Percentiles rank a stretch among this genome's conserved stretches.
Evolutionary conservation across 2,888 invertebrate species (phyloP).

Genomic region (Drosophila meridionalis): DNA sequence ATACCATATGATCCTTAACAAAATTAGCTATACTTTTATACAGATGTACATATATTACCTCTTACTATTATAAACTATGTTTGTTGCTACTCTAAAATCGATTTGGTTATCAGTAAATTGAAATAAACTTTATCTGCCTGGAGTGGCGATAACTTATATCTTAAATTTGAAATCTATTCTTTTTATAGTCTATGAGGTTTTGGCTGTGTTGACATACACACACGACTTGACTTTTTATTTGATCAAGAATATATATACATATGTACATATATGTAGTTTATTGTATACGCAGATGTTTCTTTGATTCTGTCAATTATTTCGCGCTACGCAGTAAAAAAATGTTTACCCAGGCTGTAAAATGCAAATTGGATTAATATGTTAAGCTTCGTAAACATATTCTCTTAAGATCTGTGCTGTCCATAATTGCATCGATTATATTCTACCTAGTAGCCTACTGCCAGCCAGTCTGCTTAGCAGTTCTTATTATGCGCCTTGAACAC

Average conservation of each 20-base stretch:
- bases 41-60: neutral
- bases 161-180: neutral
- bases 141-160: neutral
- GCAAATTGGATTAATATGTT: conserved; percentile 6
- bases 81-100: neutral
- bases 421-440: conserved; percentile 4
- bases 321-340: neutral
- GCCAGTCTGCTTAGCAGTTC: neutral
- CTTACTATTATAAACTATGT: neutral
- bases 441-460: neutral
- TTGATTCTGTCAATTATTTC: neutral
- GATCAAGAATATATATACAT: neutral
- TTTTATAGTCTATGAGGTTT: neutral
- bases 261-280: neutral
- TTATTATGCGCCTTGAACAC: neutral
- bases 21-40: neutral
- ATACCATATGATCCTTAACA: neutral
- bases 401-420: neutral
- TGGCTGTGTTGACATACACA: no score
- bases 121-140: neutral
- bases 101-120: neutral
- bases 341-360: neutral
- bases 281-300: neutral
- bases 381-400: neutral
- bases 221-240: no score